These are phyloP conservation scores for Pharmacophagus antenor DNA, from an alignment of 2,888 invertebrate species.

Conservation along the genomic window DNA sequence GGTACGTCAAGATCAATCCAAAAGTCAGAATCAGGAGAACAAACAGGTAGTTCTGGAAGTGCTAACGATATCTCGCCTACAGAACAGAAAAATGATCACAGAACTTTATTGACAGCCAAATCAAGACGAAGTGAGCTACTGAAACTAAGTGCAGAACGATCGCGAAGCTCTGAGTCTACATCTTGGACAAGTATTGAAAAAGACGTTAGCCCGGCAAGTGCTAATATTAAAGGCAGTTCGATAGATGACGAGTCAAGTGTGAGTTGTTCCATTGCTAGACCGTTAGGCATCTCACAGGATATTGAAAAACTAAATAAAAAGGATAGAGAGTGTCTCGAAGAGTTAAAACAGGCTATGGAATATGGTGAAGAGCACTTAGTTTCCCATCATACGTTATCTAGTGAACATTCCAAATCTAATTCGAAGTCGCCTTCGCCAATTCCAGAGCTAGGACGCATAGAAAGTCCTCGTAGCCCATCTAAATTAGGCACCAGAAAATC, in stretches of 20 bases:
- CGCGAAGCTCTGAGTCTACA: constrained; percentile 88
- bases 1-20: constrained; percentile 62
- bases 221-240: constrained; percentile 84
- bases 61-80: constrained; percentile 67
- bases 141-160: constrained; percentile 87
- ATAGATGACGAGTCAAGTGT: constrained; percentile 87
- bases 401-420: constrained; percentile 73
- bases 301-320: constrained; percentile 84
- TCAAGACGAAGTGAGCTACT: constrained; percentile 78
- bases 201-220: constrained; percentile 82
- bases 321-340: constrained; percentile 82
- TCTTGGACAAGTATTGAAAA: constrained; percentile 91
- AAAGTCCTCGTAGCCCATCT: constrained; percentile 70
- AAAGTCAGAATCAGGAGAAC: constrained; percentile 69
- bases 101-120: constrained; percentile 68
- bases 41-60: constrained; percentile 70
- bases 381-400: constrained; percentile 67
- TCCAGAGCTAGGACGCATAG: constrained; percentile 65
- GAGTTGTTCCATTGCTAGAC: constrained; percentile 89
- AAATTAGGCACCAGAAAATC: constrained; percentile 67
- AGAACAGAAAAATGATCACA: constrained; percentile 60
- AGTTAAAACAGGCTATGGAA: constrained; percentile 81
- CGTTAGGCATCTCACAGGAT: constrained; percentile 89
- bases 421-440: constrained; percentile 69
- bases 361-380: constrained; percentile 74